A percentile compares a stretch with the other conserved stretches of the same genome.
phyloP scores from a whole-genome alignment of 2,888 invertebrate genomes.

The Sphecodes monilicornis region DNA sequence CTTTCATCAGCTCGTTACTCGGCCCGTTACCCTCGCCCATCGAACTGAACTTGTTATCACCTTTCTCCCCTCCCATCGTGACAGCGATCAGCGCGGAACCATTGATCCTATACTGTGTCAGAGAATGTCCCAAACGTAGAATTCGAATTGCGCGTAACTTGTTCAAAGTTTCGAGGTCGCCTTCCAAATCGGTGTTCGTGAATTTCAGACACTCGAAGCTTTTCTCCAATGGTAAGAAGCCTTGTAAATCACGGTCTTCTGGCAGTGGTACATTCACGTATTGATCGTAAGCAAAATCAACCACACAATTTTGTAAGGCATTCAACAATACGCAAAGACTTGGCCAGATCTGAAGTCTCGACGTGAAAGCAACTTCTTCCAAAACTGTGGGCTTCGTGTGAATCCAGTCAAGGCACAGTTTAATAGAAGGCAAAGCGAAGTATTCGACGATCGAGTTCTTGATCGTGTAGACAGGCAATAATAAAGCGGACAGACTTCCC shows the following conservation, averaged over 20 bases:
- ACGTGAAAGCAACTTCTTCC: conserved; percentile 86
- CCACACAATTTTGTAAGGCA: conserved; percentile 86
- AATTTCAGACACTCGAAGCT: conserved; percentile 87
- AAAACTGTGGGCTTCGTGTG: conserved; percentile 86
- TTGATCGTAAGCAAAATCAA: conserved; percentile 85
- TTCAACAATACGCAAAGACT: conserved; percentile 91
- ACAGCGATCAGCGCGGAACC: conserved; percentile 82
- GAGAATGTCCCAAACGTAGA: conserved; percentile 85
- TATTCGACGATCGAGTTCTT: conserved; percentile 88
- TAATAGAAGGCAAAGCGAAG: conserved; percentile 90
- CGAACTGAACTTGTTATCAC: conserved; percentile 80
- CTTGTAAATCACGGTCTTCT: conserved; percentile 92
- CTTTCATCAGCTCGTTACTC: conserved; percentile 86
- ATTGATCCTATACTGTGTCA: conserved; percentile 84
- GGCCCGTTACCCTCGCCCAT: conserved; percentile 84
- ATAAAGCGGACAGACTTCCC: conserved; percentile 88
- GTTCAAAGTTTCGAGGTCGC: conserved; percentile 83
- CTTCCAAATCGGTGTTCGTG: conserved; percentile 83
- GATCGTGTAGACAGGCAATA: conserved; percentile 90
- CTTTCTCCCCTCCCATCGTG: conserved; percentile 73
- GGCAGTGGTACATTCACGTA: conserved; percentile 89
- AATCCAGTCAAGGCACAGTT: conserved; percentile 91
- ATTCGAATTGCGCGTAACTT: conserved; percentile 85
- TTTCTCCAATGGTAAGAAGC: conserved; percentile 90
- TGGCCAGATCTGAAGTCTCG: conserved; percentile 91